Base-by-base conservation (phyloP, 1,140 invertebrate species). In the Parapsyche elsis region DNA sequence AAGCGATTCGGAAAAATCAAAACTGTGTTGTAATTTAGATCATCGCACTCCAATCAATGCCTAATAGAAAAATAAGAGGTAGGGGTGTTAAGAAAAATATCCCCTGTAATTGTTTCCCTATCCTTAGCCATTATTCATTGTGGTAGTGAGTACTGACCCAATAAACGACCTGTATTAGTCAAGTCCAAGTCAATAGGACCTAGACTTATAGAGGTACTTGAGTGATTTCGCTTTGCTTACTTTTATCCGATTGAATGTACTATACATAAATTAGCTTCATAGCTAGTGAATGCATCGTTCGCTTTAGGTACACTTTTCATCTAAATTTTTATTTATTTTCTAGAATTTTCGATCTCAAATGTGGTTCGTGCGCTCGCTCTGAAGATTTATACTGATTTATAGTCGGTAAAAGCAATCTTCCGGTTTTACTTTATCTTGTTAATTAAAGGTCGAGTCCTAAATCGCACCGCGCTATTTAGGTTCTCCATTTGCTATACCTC, bases 381-480 rank as follows among this genome's bases (percentile, higher is more conserved):
- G 24, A 67, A 67, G 64, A 67, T 67, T 38, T 23, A 64, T 64
- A 19, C 59, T 5, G 21, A 64, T 64, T 64, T 67, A 67, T 67
- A 23, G 64, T 26, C 24, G 64, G 21, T 67, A 23, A 67, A 67
- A 21, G 64, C 19, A 67, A 67, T 67, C 64, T 23, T 67, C 64
- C 64, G 23, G 64, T 26, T 67, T 67, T 24, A 67, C 64, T 67
- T 67, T 67, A 67, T 67, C 64, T 67, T 24, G 64, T 67, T 67
- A 67, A 67, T 67, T 67, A 67, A 67, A 67, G 64, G 64, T 67
- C 21, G 49, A 16, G 10, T 53, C 16, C 49, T 10, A 16, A 16
- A 53, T 53, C 49, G 10, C 12, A 14, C 12, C 49, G 49, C 49
- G 16, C 49, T 16, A 10, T 53, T 53, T 53, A 38, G 30, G 30